A percentile compares a stretch with the other conserved stretches of the same genome.
phyloP scores from a whole-genome alignment of 2,888 invertebrate species.

The Psococerastis gibbosa region DNA sequence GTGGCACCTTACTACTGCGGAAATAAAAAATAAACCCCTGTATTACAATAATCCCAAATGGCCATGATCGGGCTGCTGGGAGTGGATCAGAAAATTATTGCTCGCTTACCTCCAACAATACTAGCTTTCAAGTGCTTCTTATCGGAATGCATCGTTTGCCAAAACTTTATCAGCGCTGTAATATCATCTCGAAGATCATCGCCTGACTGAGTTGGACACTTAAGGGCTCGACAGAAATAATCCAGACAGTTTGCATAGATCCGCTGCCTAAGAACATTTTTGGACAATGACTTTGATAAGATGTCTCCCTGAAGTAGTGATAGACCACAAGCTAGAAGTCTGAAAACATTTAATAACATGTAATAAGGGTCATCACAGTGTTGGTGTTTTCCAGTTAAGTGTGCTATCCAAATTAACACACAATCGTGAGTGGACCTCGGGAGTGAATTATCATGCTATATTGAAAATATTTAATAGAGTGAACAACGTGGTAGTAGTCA shows the following conservation, averaged over 20 bases:
- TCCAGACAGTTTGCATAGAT: constrained; percentile 91
- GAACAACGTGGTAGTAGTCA: no score
- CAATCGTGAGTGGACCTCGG: no score
- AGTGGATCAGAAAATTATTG: no score
- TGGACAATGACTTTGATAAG: constrained; percentile 55
- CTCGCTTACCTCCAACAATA: constrained; percentile 48
- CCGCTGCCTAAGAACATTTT: constrained; percentile 84
- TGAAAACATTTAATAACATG: constrained; percentile 21
- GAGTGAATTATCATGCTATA: no score
- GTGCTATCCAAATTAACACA: background rate
- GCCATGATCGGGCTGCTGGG: no score
- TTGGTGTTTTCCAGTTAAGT: background rate
- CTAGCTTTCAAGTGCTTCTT: constrained; percentile 76
- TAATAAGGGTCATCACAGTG: no score
- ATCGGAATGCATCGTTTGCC: constrained; percentile 89
- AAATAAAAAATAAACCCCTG: no score
- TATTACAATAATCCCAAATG: no score
- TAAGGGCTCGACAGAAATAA: constrained; percentile 83
- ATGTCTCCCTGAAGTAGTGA: constrained; percentile 88
- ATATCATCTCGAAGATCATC: constrained; percentile 76
- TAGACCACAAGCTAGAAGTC: constrained; percentile 76
- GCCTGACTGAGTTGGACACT: constrained; percentile 65
- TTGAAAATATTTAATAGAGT: no score
- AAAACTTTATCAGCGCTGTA: constrained; percentile 72
- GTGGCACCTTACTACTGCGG: no score